Base-by-base conservation (phyloP, 2,113 vertebrate species). In the Gymnobelideus leadbeateri region DNA sequence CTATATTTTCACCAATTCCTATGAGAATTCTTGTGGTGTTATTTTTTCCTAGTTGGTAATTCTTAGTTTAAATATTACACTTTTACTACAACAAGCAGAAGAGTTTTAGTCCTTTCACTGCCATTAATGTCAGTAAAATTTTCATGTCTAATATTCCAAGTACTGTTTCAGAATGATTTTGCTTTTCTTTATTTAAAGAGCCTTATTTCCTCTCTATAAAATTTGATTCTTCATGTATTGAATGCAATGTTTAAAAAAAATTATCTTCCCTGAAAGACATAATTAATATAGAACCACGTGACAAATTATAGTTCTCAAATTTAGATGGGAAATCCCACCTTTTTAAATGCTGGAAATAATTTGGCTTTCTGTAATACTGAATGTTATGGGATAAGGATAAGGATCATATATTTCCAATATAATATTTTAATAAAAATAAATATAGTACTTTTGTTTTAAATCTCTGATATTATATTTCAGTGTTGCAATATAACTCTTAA, bases 41-140 rank as follows among this genome's bases (percentile, higher is more conserved):
- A 8, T 57, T 31, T 68, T 90, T 26, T 90, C 12, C 8, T 25
- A 10, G 89, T 31, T 61, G 57, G 26, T 37, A 61, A 37, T 61
- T 61, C 57, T 14, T 31, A 61, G 28, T 28, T 11, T 61, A 31
- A 31, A 61, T 61, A 28, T 11, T 61, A 61, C 12, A 3, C 57
- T 61, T 92, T 95, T 49, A 46, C 51, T 68, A 93, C 96, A 95
- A 0, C 26, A 90, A 52, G 47, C 31, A 94, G 94, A 53, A 16
- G 49, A 89, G 14, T 90, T 61, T 96, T 90, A 50, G 14, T 92
- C 52, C 7, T 47, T 84, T 4, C 23, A 96, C 84, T 37, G 43
- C 94, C 68, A 96, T 92, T 96, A 95, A 95, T 96, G 77, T 95
- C 49, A 84, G n/a, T 89, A 9, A 95, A 93, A 92, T 37, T 91